phyloP scores from a whole-genome alignment of 2,113 vertebrate species.

The Rana temporaria region DNA sequence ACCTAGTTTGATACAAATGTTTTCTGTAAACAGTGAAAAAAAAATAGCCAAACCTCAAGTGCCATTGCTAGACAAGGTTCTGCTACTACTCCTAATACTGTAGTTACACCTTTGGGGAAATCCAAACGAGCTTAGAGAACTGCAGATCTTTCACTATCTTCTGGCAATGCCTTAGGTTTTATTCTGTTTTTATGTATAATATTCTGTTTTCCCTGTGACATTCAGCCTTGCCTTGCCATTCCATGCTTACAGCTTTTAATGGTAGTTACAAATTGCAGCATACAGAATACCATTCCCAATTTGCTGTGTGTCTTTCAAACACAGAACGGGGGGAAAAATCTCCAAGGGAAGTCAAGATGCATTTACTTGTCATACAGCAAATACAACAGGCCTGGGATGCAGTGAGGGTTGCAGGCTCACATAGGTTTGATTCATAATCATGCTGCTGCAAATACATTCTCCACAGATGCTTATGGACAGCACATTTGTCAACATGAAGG shows the following conservation, averaged over 20 bases:
- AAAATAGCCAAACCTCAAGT: too few relatives aligned
- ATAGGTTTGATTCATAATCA: conserved; percentile 98
- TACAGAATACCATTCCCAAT: conserved; percentile 88
- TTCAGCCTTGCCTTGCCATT: conserved; percentile 72
- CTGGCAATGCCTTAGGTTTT: neutral
- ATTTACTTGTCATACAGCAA: conserved; percentile 86
- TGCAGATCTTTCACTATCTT: neutral
- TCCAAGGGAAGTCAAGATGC: conserved; percentile 85
- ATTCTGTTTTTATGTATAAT: conserved; percentile 62
- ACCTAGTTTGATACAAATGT: too few relatives aligned
- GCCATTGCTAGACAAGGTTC: too few relatives aligned
- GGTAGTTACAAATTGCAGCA: conserved; percentile 80
- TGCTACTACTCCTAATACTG: neutral
- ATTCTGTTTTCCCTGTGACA: conserved; percentile 64
- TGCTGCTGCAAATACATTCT: conserved; percentile 98
- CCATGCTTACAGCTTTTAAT: conserved; percentile 76
- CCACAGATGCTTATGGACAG: conserved; percentile 96
- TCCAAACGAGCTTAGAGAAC: neutral
- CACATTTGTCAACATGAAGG: conserved; percentile 99
- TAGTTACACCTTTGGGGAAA: too few relatives aligned
- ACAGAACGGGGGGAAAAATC: conserved; percentile 69
- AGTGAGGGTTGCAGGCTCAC: conserved; percentile 76
- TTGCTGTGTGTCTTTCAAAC: conserved; percentile 93
- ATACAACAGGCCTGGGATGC: conserved; percentile 76
- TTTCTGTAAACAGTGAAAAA: too few relatives aligned